Base-by-base conservation (phyloP, 2,113 vertebrate species). In the Gnathochromis pfefferi region DNA sequence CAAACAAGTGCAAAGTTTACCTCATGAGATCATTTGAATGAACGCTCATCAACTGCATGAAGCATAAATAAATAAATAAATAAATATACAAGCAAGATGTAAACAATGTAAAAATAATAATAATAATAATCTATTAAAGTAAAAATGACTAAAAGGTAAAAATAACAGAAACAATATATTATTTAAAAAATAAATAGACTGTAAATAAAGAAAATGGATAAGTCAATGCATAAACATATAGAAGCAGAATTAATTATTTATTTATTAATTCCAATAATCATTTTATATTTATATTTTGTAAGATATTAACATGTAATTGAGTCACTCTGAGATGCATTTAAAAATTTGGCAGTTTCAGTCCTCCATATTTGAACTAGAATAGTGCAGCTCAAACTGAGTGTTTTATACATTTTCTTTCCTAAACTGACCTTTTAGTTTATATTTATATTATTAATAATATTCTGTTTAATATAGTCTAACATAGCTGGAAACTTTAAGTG, bases 141-240 rank as follows among this genome's bases (percentile, higher is more conserved):
- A 73, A 47, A 73, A 73, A 45, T 26, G 5, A 38, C 2, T 40
- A 14, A 21, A 45, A 45, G 7, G 21, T 16, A 26, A 9, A 42
- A 70, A 45, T 45, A 26, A 45, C 21, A 26, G 8, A 73, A 26
- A 73, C 13, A 0, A 45, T 4, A 40, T 4, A 65, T 65, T 65
- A 1, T 12, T 63, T 0, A 45, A 73, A 16, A 73, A 3, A 73
- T 4, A 16, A 23, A 70, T 6, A 0, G 35, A 70, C 38, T 0
- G n/a, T 70, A 73, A 73, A 26, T 17, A 47, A 75, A 26, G 42
- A 75, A 73, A 19, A 47, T 11, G 1, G 70, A 42, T 40, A 28
- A 47, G 21, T 28, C 1, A 28, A 28, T 19, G 6, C 6, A 47
- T 17, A 75, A 47, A 19, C 40, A 73, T 40, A 42, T 70, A 45